phyloP scores from a whole-genome alignment of 2,888 invertebrate species.

The Dione vanillae region DNA sequence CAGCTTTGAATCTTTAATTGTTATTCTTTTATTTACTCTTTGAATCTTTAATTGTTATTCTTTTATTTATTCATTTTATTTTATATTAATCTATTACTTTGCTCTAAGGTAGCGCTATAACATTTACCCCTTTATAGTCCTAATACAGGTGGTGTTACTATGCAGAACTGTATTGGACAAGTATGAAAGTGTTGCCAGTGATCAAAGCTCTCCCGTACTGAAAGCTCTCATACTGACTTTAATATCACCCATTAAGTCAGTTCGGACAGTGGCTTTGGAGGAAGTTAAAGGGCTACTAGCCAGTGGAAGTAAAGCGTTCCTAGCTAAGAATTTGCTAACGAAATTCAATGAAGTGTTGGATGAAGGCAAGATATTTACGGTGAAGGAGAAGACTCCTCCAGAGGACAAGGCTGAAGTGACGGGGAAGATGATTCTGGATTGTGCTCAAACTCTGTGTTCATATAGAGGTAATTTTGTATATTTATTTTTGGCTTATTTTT shows the following conservation, averaged over 20 bases:
- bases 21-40: background rate
- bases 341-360: conserved; percentile 88
- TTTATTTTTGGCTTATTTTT: background rate
- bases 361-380: conserved; percentile 79
- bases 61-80: background rate
- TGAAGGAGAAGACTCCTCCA: conserved; percentile 68
- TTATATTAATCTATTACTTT: conserved; percentile 34
- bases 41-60: background rate
- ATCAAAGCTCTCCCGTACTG: conserved; percentile 87
- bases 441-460: conserved; percentile 81
- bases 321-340: conserved; percentile 86
- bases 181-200: conserved; percentile 87
- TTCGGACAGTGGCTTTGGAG: conserved; percentile 85
- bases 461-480: conserved; percentile 65
- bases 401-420: conserved; percentile 78
- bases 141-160: conserved; percentile 88
- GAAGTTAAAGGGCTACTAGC: conserved; percentile 86
- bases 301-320: conserved; percentile 83
- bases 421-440: conserved; percentile 83
- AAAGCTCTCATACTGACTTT: conserved; percentile 89
- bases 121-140: conserved; percentile 81
- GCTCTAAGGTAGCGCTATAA: conserved; percentile 60
- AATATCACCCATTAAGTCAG: conserved; percentile 85
- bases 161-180: conserved; percentile 89
- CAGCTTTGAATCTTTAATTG: background rate